phyloP scores from a whole-genome alignment of 2,113 vertebrate genomes.

The Podarcis muralis region DNA sequence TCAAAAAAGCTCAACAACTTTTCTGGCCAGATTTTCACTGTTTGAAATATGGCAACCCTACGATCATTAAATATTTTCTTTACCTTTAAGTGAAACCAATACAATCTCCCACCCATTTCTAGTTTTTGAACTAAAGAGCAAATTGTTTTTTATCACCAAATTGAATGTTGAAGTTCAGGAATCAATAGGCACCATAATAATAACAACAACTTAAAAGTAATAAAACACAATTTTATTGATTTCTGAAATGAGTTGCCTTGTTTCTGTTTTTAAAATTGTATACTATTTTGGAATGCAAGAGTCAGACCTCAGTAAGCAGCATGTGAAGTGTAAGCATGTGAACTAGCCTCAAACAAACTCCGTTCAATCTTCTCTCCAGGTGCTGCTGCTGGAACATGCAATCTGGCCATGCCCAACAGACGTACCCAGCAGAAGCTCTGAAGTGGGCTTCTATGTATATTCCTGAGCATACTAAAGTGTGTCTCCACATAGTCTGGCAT shows the following conservation, averaged over 20 bases:
- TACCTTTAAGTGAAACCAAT: constrained; percentile 13
- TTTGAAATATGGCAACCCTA: too few relatives aligned
- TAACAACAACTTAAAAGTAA: constrained; percentile 3
- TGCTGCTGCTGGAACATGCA: background rate
- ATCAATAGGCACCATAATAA: constrained; percentile 7
- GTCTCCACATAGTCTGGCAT: background rate
- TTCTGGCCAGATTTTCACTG: too few relatives aligned
- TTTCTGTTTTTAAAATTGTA: background rate
- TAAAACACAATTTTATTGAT: constrained; percentile 5
- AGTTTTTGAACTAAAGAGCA: background rate
- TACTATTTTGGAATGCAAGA: constrained; percentile 6
- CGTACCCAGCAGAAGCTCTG: background rate
- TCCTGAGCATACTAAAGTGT: background rate
- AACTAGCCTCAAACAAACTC: background rate
- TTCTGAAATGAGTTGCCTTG: constrained; percentile 3
- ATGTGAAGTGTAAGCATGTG: background rate
- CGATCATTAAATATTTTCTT: background rate
- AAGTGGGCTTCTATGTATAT: background rate
- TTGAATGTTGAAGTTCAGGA: constrained; percentile 11
- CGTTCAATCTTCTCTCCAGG: background rate
- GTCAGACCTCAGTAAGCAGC: background rate
- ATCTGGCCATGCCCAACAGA: background rate
- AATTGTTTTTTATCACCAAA: constrained; percentile 14
- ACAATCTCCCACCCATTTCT: background rate
- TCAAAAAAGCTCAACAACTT: too few relatives aligned